Conservation (phyloP, 2,888 invertebrate genomes). For the Cataglyphis albicans region DNA sequence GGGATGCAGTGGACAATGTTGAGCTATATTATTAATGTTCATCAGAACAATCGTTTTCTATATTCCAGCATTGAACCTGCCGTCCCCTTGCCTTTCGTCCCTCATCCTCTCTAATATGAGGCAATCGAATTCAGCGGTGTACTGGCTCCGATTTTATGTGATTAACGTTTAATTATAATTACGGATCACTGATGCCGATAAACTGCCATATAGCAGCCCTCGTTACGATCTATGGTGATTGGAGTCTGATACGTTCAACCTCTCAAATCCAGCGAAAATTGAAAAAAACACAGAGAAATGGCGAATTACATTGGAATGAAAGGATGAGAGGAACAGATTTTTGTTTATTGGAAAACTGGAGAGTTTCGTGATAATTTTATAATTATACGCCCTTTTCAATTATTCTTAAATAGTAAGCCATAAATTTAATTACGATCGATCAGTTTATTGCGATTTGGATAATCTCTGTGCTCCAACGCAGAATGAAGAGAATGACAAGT, state of each 20-base stretch:
- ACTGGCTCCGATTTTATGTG: constrained; percentile 55
- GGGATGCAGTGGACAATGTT: constrained; percentile 29
- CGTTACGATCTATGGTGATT: constrained; percentile 65
- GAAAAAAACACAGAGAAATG: neutral
- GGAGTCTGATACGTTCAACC: constrained; percentile 40
- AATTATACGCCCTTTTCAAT: neutral
- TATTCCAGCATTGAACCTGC: constrained; percentile 36
- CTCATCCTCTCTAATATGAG: constrained; percentile 46
- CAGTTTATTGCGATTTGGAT: constrained; percentile 45
- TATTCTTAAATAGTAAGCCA: constrained; percentile 41
- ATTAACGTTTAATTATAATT: constrained; percentile 77
- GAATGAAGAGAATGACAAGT: constrained; percentile 30
- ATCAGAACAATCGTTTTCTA: constrained; percentile 47
- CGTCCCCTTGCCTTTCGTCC: constrained; percentile 29
- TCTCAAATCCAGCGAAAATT: constrained; percentile 57
- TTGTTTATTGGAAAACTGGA: neutral
- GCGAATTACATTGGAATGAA: neutral
- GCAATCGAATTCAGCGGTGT: constrained; percentile 61
- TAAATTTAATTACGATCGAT: constrained; percentile 33
- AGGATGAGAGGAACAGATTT: neutral
- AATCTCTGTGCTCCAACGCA: constrained; percentile 48
- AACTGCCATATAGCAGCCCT: constrained; percentile 62
- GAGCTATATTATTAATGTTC: constrained; percentile 53
- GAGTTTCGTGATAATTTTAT: neutral
- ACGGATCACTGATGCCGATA: constrained; percentile 71